Base-by-base conservation (phyloP, 2,888 invertebrate genomes). In the Perithous albicinctus region DNA sequence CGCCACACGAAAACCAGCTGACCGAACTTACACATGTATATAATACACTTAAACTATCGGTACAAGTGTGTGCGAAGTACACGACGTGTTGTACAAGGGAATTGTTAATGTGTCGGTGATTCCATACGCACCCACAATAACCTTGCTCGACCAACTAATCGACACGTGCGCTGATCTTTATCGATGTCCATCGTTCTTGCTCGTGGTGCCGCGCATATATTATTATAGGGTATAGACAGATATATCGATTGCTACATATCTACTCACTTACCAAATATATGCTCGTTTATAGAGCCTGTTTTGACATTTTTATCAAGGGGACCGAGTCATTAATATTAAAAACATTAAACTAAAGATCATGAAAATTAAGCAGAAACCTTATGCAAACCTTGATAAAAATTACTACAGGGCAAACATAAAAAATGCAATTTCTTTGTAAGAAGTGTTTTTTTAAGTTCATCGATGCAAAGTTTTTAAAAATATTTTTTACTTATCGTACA, bases 81-180 rank as follows among this genome's bases (percentile, higher is more conserved):
- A 6, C 56, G 1, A 26, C 7, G 0, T 7, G 4, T n/a, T 6
- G 2, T 15, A 29, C 32, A 7, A n/a, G 41, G 41, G 41, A n/a
- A 0, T 10, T 7, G 20, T 8, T 48, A 18, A 18, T 20, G 7
- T 20, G 7, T 20, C 32, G 15, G 1, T 18, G 29, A 59, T 59
- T n/a, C 20, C 5, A 29, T 59, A 43, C 38, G 46, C 29, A 64
- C 43, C 23, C 7, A 38, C 20, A 23, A 32, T 48, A 48, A 15
- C 59, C 54, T 41, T 48, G 48, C 23, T 41, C 10, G 23, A 32
- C 23, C 38, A 26, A 61, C 26, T 76, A 70, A 70, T 70, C 77
- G 63, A 63, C 59, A 63, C 70, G 69, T 70, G 77, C 63, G 51
- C 32, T 8, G 61, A 76, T 69, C 61, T 63, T 61, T 70, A 77